Percentiles rank a stretch among this genome's conserved stretches.
These are phyloP conservation scores for Tragelaphus scriptus DNA, from an alignment of 2,113 vertebrate species.

Conservation along the genomic window DNA sequence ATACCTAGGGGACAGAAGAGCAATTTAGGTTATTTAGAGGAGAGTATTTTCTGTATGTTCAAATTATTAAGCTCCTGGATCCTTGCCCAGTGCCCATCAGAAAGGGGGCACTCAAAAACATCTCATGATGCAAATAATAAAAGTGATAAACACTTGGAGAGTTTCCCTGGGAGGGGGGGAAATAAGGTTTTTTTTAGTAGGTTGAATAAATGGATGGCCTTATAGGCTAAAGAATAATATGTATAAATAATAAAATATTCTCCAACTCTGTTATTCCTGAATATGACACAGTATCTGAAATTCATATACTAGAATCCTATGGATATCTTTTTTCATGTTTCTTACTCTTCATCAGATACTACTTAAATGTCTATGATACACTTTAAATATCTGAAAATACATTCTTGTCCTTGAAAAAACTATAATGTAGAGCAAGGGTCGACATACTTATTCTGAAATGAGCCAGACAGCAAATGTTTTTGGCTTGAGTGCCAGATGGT, in stretches of 20 bases:
- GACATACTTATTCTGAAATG: background rate
- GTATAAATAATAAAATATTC: background rate
- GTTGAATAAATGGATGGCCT: background rate
- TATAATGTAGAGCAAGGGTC: background rate
- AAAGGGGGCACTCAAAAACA: background rate
- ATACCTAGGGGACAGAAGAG: background rate
- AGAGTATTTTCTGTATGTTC: background rate
- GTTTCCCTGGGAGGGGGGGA: background rate
- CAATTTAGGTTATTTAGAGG: background rate
- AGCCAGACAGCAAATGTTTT: conserved; percentile 1
- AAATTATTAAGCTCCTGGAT: conserved; percentile 31
- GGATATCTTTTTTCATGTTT: background rate
- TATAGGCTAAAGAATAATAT: background rate
- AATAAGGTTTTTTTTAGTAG: background rate
- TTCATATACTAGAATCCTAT: background rate
- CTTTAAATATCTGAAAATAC: conserved; percentile 21
- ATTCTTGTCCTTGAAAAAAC: background rate
- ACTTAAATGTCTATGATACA: background rate
- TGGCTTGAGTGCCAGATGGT: background rate
- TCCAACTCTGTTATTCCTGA: background rate
- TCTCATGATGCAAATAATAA: background rate
- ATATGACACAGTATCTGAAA: background rate
- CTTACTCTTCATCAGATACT: background rate
- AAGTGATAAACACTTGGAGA: background rate
- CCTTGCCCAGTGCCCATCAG: background rate